Evolutionary conservation across 2,113 vertebrate genomes (phyloP), one percentile per base, ranked within the genome.

Genomic region (Lanius collurio): DNA sequence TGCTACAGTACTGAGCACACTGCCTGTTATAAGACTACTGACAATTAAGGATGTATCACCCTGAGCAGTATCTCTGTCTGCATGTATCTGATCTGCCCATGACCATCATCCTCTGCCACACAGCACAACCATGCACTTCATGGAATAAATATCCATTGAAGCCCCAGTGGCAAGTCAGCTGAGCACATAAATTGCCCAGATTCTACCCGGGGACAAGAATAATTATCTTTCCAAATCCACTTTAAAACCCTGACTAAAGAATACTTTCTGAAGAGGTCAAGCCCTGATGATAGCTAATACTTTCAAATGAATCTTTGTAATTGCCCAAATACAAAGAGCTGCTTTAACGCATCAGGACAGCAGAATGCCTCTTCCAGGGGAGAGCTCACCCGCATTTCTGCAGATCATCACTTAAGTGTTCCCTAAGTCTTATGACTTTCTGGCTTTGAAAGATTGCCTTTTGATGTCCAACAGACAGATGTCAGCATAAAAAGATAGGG

Each of bases 161-260:
- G 64, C 33, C 76, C 67, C 81, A 95, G 59, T 26, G 69, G 57
- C 75, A 74, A 90, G 71, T 91, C 92, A 96, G 87, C 91, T 91
- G 87, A 93, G 52, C 81, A 76, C 65, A 82, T 92, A 90, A 96
- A 94, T 94, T 83, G 78, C 68, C 71, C 69, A 76, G 62, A 80
- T 94, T 90, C 81, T 85, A 93, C 83, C 68, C 10, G 1, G 92
- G 41, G 83, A 94, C 79, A 91, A 83, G 87, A 95, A 93, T 85
- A 93, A 92, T 94, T 94, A 90, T 93, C 74, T 89, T 96, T 81
- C 84, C 82, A 96, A 91, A 94, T 85, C 74, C 70, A 91, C 81
- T 95, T 94, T 73, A 95, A 95, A 96, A 80, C 69, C n/a, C 31
- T 64, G 13, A 7, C 87, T 90, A 68, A 94, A 96, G 83, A 93